Conservation (phyloP, 2,113 vertebrate genomes). For the Oncorhynchus mykiss region DNA sequence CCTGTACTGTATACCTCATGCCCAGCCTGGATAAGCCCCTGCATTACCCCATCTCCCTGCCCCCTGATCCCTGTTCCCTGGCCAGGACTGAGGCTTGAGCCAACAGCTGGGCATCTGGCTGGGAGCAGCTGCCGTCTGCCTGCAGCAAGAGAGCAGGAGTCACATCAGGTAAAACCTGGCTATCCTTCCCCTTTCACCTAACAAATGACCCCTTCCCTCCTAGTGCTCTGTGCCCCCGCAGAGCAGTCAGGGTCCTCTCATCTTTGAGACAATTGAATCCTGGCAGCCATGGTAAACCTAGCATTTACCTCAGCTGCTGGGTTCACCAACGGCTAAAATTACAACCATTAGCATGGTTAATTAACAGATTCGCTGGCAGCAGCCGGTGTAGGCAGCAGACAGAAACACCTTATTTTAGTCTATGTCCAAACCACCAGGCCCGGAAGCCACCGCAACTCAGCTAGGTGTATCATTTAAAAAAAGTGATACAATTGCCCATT, state of each 20-base stretch:
- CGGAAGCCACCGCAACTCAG: constrained; percentile 29
- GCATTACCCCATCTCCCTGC: constrained; percentile 43
- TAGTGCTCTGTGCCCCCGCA: neutral
- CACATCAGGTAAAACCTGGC: constrained; percentile 5
- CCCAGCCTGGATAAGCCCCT: constrained; percentile 27
- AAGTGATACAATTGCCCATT: constrained; percentile 26
- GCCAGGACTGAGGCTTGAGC: constrained; percentile 21
- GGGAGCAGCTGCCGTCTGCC: constrained; percentile 58
- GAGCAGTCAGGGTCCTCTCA: constrained; percentile 17
- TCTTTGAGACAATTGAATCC: constrained; percentile 40
- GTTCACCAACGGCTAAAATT: constrained; percentile 74
- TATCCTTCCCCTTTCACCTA: constrained; percentile 16
- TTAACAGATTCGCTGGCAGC: constrained; percentile 75
- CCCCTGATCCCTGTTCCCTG: constrained; percentile 17
- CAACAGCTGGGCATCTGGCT: constrained; percentile 42
- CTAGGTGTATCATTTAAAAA: constrained; percentile 58
- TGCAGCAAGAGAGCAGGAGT: constrained; percentile 21
- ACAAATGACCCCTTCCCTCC: neutral
- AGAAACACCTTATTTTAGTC: constrained; percentile 46
- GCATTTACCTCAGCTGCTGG: constrained; percentile 77
- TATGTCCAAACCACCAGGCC: constrained; percentile 54
- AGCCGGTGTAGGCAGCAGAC: constrained; percentile 42
- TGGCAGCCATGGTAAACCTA: constrained; percentile 69
- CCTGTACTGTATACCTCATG: constrained; percentile 23
- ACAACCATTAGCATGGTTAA: constrained; percentile 77